Conservation (phyloP, 2,797 vertebrate genomes). For the Enoplosus armatus region DNA sequence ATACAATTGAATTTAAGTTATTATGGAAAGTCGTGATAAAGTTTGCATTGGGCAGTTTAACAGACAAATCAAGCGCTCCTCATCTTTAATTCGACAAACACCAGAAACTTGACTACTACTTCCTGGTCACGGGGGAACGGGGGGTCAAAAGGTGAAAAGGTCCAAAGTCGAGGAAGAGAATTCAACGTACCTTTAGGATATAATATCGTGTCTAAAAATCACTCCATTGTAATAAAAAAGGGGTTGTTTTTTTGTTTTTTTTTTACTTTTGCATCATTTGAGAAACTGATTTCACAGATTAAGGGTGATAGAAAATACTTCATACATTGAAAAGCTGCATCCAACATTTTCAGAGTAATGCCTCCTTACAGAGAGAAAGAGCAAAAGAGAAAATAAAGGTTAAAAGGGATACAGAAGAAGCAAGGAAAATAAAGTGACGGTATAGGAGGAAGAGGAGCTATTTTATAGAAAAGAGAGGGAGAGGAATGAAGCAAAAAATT, state of each 20-base stretch:
- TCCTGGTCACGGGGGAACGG: slow-evolving; percentile 23
- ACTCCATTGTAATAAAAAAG: slow-evolving; percentile 72
- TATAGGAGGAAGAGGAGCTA: slow-evolving; percentile 1
- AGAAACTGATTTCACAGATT: slow-evolving; percentile 65
- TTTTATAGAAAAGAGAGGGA: slow-evolving; percentile 28
- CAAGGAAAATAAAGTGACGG: neutral
- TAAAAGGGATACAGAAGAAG: neutral
- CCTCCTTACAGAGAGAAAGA: slow-evolving; percentile 32
- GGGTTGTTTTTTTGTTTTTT: neutral
- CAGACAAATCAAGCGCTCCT: slow-evolving; percentile 44
- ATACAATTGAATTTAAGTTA: neutral
- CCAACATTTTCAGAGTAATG: slow-evolving; percentile 63
- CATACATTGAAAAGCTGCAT: slow-evolving; percentile 72
- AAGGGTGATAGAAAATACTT: slow-evolving; percentile 78
- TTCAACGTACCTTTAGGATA: slow-evolving; percentile 53
- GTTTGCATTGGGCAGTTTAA: slow-evolving; percentile 4
- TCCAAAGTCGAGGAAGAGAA: slow-evolving; percentile 55
- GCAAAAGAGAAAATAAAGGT: neutral
- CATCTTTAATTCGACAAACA: slow-evolving; percentile 34
- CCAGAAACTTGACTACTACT: slow-evolving; percentile 33
- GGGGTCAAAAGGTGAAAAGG: slow-evolving; percentile 59
- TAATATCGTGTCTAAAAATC: slow-evolving; percentile 70
- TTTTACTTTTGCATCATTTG: slow-evolving; percentile 57
- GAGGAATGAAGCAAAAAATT: slow-evolving; percentile 9
- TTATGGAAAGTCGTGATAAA: neutral